Evolutionary conservation across 2,113 vertebrate species (phyloP), one percentile per base, ranked within the genome.

Genomic region (Sphaerodactylus townsendi): DNA sequence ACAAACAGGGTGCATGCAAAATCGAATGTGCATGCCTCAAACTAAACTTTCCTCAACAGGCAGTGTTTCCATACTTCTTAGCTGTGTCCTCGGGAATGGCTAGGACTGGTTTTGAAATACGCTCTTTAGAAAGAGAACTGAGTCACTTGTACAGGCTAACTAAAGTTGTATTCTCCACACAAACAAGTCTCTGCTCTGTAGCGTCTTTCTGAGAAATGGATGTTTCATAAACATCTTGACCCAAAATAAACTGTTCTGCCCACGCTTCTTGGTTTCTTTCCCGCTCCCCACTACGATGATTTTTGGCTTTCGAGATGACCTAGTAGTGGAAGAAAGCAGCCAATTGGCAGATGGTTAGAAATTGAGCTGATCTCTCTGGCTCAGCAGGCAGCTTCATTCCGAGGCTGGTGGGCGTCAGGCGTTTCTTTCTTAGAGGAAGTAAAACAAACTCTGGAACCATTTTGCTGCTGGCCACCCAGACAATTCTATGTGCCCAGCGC

Each of bases 1-100:
- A 90, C 59, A 0, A 65, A 2, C 70, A 88, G 86, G 81, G 82
- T 95, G 95, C 94, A 94, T 92, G 93, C 80, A 17, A 5, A 82
- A 72, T 86, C 6, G 74, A 81, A 86, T 84, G 70, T 86, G 92
- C 87, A 85, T 91, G 87, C 89, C 86, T 83, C 85, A 68, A 37
- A 83, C 93, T 92, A 82, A 93, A 90, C 91, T 76, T 79, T 77
- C 76, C 68, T 59, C 81, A 46, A 13, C 8, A 2, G 23, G 79
- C 87, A 87, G 79, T 62, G 41, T 81, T 78, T 13, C 0, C 30
- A 86, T 81, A 59, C 76, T 0, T 2, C 35, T 6, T 64, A 53
- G 68, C 65, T 33, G 53, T 85, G 48, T 69, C n/a, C n/a, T 62
- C 66, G 25, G 88, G 28, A 62, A 78, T 7, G 56, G 68, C 70